Base-by-base conservation (phyloP, 2,888 invertebrate species). In the Litoditis marina region DNA sequence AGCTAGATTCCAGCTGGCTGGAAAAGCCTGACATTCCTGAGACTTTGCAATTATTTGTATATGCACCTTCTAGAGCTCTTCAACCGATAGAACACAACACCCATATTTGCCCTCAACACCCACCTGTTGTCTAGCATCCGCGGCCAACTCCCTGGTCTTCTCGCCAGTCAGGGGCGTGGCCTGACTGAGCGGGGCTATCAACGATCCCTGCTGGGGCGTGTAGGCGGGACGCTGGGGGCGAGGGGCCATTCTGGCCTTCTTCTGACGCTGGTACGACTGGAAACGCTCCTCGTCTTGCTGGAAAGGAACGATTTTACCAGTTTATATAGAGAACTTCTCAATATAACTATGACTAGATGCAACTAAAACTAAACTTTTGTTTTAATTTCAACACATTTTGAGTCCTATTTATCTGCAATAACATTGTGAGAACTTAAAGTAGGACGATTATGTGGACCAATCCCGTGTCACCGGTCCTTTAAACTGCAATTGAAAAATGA, bases 211-310 rank as follows among this genome's bases (percentile, higher is more conserved):
- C 2, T 47, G 47, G 4, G 75, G 74, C 0, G 70, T 63, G 56
- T 60, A 77, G 4, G 69, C 60, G 1, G 74, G 72, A 2, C 72
- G 68, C 31, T 52, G 32, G 31, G 60, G 34, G n/a, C n/a, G 16
- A 28, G 53, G 16, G n/a, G 47, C 54, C 8, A 32, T 32, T 74
- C 78, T 77, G 65, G 83, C 73, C 76, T 84, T 84, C 73, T 85
- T 85, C 16, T 83, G 82, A 78, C 89, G 90, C 68, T 91, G 89
- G 16, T 91, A 86, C 58, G 59, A 66, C 34, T 67, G 64, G 62
- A 66, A 75, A 22, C 68, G 47, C 52, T 71, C 72, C 39, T 77
- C 77, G 42, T 71, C 59, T 62, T 76, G 68, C 64, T 73, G 30
- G 1, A 66, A 57, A 39, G 16, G 25, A 1, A 7, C 11, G 19